Evolutionary conservation across 2,113 vertebrate species (phyloP), one percentile per base, ranked within the genome.

Genomic region (Cephalophus harveyi): DNA sequence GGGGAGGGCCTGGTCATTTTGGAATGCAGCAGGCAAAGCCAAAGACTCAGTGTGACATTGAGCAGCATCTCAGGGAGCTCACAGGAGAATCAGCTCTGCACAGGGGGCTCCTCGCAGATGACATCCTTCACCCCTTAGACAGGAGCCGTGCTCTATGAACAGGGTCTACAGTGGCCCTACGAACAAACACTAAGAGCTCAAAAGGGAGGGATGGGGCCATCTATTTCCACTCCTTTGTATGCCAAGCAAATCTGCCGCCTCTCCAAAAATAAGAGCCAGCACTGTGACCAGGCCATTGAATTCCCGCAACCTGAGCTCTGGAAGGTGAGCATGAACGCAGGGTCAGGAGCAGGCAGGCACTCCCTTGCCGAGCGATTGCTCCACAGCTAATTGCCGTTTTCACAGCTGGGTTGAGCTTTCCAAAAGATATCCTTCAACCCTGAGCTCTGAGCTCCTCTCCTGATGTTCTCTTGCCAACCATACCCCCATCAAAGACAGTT

Each of bases 401-500:
- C 97, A 95, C 96, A 96, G 97, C 97, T 96, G 97, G 97, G 91
- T 46, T 64, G 92, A 97, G 86, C 86, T 95, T 96, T 95, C 93
- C 97, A 95, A 97, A 97, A 97, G 97, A 76, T 84, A 96, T 95
- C 14, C 97, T 97, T 97, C 95, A 60, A 91, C 87, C 86, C 52
- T 33, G n/a, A 97, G 95, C 91, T 90, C 95, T 96, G 27, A 84
- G 93, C 94, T 67, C 43, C 85, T 96, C 87, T 97, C 95, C 55
- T 93, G 87, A 98, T 95, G 97, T 87, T 95, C 89, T 91, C 91
- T 97, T 85, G 78, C 90, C 94, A 96, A 94, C 97, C 88, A 46
- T 48, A 93, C 83, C 81, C 95, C 95, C 87, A 97, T 98, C 97
- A 98, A 98, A 98, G 96, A 54, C 30, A 96, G 97, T 95, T 97